phyloP scores from a whole-genome alignment of 2,797 vertebrate species.

The Platyrinchus mystaceus region DNA sequence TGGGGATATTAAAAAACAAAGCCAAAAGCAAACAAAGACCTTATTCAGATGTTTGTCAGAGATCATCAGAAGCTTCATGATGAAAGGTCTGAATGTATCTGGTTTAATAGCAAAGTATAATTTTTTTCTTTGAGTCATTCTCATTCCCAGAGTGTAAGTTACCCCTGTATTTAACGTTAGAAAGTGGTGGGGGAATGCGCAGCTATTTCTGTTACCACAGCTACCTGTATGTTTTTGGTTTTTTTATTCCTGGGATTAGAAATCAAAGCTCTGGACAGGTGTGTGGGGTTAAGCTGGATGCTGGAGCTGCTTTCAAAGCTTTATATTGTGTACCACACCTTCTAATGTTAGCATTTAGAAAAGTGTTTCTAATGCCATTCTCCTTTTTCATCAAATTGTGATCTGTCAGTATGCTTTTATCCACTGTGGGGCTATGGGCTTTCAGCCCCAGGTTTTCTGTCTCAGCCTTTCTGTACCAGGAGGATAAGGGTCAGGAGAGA shows the following conservation, averaged over 20 bases:
- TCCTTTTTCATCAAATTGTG: background rate
- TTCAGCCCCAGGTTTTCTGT: background rate
- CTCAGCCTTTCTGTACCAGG: background rate
- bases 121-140: slow-evolving; percentile 36
- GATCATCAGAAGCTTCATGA: slow-evolving; percentile 43
- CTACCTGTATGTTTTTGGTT: background rate
- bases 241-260: slow-evolving; percentile 25
- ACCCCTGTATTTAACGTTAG: slow-evolving; percentile 60
- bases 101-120: slow-evolving; percentile 55
- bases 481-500: background rate
- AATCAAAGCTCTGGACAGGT: slow-evolving; percentile 30
- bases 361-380: background rate
- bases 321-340: background rate
- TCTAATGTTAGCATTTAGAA: background rate
- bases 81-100: slow-evolving; percentile 61
- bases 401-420: background rate
- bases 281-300: background rate
- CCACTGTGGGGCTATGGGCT: background rate
- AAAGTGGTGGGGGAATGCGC: background rate
- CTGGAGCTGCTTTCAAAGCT: background rate
- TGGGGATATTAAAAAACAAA: slow-evolving; percentile 26
- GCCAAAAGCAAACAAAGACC: slow-evolving; percentile 37
- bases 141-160: slow-evolving; percentile 72
- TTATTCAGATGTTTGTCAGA: slow-evolving; percentile 50
- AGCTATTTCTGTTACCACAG: slow-evolving; percentile 24